phyloP scores from a whole-genome alignment of 2,113 vertebrate genomes.

The Phodopus roborovskii region DNA sequence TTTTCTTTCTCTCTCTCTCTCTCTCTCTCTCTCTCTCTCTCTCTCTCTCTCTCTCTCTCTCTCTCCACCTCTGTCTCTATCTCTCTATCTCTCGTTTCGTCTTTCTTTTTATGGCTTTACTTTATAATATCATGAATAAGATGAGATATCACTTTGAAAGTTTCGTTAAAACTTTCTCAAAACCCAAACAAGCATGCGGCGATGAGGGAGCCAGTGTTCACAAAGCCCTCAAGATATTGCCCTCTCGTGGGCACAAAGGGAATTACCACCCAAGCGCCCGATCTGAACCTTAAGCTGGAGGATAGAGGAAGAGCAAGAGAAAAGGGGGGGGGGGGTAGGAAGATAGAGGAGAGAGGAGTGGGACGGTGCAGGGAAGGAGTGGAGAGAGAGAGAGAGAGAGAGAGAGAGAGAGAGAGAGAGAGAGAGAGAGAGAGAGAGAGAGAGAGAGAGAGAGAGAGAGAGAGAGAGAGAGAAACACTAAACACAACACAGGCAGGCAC shows the following conservation, averaged over 20 bases:
- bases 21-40: background rate
- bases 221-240: constrained; percentile 86
- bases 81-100: constrained; percentile 12
- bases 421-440: background rate
- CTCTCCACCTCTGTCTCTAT: background rate
- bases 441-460: background rate
- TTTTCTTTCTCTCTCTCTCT: constrained; percentile 19
- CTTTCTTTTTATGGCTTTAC: constrained; percentile 38
- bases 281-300: constrained; percentile 51
- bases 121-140: constrained; percentile 78
- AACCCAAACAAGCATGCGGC: constrained; percentile 76
- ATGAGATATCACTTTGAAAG: constrained; percentile 86
- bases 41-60: constrained; percentile 33
- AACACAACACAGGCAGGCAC: constrained; percentile 23
- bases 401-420: background rate
- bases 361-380: too few relatives aligned
- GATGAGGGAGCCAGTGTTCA: constrained; percentile 64
- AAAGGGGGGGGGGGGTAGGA: too few relatives aligned
- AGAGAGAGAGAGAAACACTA: background rate
- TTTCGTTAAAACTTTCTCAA: constrained; percentile 88
- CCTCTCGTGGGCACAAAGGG: constrained; percentile 89
- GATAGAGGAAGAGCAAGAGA: too few relatives aligned
- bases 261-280: constrained; percentile 81
- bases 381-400: background rate
- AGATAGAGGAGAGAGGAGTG: too few relatives aligned